Evolutionary conservation across 1,140 invertebrate genomes (phyloP).

Genomic region (Pseudoatta argentina): DNA sequence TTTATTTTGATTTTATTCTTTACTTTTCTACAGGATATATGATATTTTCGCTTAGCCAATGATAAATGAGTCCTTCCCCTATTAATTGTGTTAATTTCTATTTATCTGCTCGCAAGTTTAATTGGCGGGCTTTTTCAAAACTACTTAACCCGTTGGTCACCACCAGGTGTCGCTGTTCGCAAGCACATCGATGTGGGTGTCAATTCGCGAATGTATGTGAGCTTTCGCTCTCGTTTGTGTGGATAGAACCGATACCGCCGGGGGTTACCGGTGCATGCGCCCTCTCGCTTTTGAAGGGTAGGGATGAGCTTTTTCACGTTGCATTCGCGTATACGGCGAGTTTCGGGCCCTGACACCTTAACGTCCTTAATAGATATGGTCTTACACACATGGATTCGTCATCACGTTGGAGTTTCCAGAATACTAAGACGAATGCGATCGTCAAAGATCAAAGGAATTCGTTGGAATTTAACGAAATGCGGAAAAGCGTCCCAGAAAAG

Average conservation of each 20-base stretch:
- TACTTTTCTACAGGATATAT: background rate
- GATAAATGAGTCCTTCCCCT: background rate
- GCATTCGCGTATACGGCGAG: conserved; percentile 61
- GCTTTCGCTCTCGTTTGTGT: conserved; percentile 67
- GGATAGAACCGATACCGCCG: conserved; percentile 75
- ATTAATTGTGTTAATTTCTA: conserved; percentile 9
- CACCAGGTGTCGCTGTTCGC: conserved; percentile 54
- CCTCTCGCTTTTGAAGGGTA: conserved; percentile 26
- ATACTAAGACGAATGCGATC: background rate
- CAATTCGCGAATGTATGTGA: conserved; percentile 59
- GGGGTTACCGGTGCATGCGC: conserved; percentile 72
- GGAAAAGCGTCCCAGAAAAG: background rate
- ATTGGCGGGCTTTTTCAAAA: conserved; percentile 68
- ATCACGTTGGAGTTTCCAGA: background rate
- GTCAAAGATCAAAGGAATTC: background rate
- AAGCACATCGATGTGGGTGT: conserved; percentile 40
- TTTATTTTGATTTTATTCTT: too few species aligned
- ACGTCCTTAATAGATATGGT: background rate
- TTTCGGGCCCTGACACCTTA: conserved; percentile 43
- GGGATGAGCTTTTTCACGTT: conserved; percentile 64
- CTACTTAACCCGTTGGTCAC: background rate
- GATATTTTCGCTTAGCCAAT: background rate
- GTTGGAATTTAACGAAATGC: background rate
- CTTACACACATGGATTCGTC: conserved; percentile 3
- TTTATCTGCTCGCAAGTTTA: conserved; percentile 4